Evolutionary conservation across 2,113 vertebrate genomes (phyloP).

Genomic region (Anoplopoma fimbria): DNA sequence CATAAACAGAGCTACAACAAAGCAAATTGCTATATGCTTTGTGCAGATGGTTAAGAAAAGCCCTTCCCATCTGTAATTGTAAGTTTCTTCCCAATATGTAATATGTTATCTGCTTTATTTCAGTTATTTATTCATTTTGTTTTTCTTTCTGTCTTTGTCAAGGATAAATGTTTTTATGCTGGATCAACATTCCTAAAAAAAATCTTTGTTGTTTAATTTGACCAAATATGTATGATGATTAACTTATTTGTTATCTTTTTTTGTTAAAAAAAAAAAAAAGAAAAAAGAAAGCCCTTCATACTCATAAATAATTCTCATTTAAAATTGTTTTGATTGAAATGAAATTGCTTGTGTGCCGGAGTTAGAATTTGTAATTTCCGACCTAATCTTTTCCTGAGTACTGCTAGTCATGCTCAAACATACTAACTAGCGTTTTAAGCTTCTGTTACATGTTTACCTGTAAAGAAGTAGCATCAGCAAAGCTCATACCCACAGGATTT

Average conservation of each 20-base stretch:
- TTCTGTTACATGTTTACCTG: slow-evolving; percentile 16
- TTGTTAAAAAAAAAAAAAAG: no score
- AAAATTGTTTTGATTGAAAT: slow-evolving; percentile 27
- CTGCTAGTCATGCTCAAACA: not conserved
- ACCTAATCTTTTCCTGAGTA: slow-evolving; percentile 20
- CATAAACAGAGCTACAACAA: not conserved
- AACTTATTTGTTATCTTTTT: no score
- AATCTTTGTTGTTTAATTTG: no score
- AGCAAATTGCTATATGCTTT: not conserved
- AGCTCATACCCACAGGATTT: slow-evolving; percentile 16
- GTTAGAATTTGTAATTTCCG: not conserved
- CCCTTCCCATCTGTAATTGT: no score
- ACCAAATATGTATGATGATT: no score
- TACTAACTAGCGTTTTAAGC: not conserved
- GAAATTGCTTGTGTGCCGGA: slow-evolving; percentile 14
- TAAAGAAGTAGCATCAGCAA: not conserved
- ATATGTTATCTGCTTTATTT: no score
- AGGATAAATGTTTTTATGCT: no score
- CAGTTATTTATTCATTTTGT: no score
- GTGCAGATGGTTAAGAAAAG: slow-evolving; percentile 10
- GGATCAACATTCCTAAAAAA: no score
- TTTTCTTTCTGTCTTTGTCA: no score
- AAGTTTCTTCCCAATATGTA: no score
- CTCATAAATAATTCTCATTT: not conserved
- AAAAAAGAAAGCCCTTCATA: not conserved